These are phyloP conservation scores for Ramphastos sulfuratus DNA, from an alignment of 2,113 vertebrate species.

Conservation along the genomic window DNA sequence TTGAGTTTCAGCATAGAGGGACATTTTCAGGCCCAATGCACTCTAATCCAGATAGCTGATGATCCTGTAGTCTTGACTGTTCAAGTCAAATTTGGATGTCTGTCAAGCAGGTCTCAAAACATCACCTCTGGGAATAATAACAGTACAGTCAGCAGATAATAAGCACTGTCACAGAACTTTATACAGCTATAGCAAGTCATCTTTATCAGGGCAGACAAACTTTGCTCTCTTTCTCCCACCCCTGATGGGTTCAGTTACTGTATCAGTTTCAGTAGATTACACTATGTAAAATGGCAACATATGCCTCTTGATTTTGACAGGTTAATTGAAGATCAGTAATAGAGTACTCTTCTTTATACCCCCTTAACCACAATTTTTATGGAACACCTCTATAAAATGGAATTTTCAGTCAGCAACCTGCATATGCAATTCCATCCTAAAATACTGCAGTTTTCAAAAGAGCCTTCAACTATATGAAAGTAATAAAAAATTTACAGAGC, in stretches of 20 bases:
- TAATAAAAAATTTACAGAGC: slow-evolving; percentile 63
- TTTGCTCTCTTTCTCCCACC: not conserved
- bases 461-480: slow-evolving; percentile 61
- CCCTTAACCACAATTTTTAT: not conserved
- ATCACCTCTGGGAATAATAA: not conserved
- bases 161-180: not conserved
- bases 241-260: not conserved
- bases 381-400: not conserved
- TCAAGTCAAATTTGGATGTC: not conserved
- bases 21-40: not conserved
- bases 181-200: not conserved
- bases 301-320: not conserved
- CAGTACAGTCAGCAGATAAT: not conserved
- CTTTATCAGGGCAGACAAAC: not conserved
- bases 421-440: not conserved
- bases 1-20: not conserved
- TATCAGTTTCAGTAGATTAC: not conserved
- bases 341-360: not conserved
- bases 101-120: not conserved
- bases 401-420: not conserved
- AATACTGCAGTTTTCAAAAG: not conserved
- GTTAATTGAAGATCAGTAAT: not conserved
- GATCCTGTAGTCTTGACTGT: not conserved
- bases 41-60: not conserved
- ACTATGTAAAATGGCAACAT: not conserved